Evolutionary conservation across 2,797 vertebrate genomes (phyloP).

Genomic region (Myotis myotis): DNA sequence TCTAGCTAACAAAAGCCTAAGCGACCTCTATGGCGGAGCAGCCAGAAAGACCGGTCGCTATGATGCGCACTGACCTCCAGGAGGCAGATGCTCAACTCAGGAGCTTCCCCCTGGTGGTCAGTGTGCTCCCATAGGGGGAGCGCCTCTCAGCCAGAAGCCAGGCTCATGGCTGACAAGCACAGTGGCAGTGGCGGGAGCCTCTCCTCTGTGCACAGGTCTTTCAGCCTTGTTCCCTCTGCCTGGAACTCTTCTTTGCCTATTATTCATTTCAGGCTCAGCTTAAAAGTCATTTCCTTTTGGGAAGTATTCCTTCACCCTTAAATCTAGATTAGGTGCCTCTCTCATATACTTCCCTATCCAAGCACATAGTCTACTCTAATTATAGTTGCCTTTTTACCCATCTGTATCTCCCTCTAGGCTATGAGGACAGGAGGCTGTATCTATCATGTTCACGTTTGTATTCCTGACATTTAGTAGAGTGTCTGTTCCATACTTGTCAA

Average conservation of each 20-base stretch:
- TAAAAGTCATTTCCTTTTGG: not conserved
- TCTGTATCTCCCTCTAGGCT: not conserved
- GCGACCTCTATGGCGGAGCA: too few relatives aligned
- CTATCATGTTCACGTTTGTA: not conserved
- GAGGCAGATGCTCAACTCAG: too few relatives aligned
- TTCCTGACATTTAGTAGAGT: not conserved
- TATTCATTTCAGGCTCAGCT: not conserved
- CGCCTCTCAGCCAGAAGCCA: too few relatives aligned
- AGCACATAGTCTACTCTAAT: not conserved
- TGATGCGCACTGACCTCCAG: too few relatives aligned
- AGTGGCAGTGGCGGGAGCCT: too few relatives aligned
- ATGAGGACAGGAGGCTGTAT: not conserved
- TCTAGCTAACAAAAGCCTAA: too few relatives aligned
- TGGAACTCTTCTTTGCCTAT: conserved; percentile 1
- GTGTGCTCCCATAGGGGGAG: too few relatives aligned
- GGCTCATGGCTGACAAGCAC: too few relatives aligned
- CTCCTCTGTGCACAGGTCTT: not conserved
- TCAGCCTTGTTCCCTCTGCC: not conserved
- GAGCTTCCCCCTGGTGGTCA: too few relatives aligned
- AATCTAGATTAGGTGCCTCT: not conserved
- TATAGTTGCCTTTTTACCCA: not conserved
- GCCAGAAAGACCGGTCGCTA: too few relatives aligned
- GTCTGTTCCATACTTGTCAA: not conserved
- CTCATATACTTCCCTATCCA: not conserved
- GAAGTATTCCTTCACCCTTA: conserved; percentile 9